phyloP scores from a whole-genome alignment of 2,888 invertebrate species.

The Oithona nana region DNA sequence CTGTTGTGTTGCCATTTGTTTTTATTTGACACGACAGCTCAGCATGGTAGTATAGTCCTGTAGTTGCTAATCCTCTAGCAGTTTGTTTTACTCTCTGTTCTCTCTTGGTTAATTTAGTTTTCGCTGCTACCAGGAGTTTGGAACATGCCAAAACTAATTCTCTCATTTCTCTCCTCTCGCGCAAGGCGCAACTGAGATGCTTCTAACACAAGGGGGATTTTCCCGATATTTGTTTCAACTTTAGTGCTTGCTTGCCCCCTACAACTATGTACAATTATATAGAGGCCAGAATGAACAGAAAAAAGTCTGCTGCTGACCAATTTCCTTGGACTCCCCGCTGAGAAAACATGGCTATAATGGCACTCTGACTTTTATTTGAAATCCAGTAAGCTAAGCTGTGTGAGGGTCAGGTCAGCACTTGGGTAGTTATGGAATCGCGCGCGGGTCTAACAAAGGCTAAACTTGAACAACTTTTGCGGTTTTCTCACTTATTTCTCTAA shows the following conservation, averaged over 20 bases:
- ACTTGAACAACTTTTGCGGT: neutral
- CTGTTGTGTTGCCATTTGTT: neutral
- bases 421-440: too few species aligned
- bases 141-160: neutral
- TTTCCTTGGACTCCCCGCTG: neutral
- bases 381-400: neutral
- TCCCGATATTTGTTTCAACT: neutral
- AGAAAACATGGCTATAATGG: neutral
- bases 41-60: too few species aligned
- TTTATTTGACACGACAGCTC: neutral
- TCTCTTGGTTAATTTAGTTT: neutral
- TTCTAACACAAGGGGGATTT: neutral
- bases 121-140: neutral
- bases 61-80: neutral
- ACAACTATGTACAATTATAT: neutral
- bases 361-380: neutral
- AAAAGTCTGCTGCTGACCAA: neutral
- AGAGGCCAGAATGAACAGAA: neutral
- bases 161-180: neutral
- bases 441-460: neutral
- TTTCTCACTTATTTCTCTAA: neutral
- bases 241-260: neutral
- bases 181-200: too few species aligned
- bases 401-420: too few species aligned
- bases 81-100: neutral